Evolutionary conservation across 2,113 vertebrate species (phyloP).

Genomic region (Mobula hypostoma): DNA sequence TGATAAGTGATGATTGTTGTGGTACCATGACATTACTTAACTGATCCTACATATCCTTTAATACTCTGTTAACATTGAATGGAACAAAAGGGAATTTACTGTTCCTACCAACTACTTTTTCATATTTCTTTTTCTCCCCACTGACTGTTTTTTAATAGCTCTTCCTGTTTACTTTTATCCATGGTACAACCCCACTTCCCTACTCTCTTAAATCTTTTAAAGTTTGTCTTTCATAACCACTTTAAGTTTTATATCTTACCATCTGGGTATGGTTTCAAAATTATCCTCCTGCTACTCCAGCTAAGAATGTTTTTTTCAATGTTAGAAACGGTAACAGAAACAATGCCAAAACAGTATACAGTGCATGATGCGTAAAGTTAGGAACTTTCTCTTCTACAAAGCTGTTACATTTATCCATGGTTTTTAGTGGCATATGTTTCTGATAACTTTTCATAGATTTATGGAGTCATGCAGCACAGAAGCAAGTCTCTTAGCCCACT

Average conservation of each 20-base stretch:
- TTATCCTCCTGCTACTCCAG: not conserved
- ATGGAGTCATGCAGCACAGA: too few relatives aligned
- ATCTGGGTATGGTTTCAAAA: not conserved
- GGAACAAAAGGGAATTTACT: constrained; percentile 3
- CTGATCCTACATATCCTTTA: not conserved
- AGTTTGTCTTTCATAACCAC: not conserved
- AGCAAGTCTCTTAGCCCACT: too few relatives aligned
- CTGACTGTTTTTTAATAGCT: constrained; percentile 10
- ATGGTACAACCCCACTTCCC: not conserved
- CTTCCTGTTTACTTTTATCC: constrained; percentile 15
- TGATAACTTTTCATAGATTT: not conserved
- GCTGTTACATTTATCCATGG: not conserved
- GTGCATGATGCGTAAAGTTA: not conserved
- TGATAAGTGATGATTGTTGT: constrained; percentile 10
- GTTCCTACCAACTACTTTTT: not conserved
- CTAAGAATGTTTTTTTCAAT: not conserved
- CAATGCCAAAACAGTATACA: not conserved
- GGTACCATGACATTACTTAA: not conserved
- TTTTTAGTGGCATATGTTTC: not conserved
- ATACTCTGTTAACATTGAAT: not conserved
- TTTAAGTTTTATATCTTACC: constrained; percentile 4
- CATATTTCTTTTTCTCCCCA: not conserved
- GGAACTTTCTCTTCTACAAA: not conserved
- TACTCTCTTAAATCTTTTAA: not conserved
- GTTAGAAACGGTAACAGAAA: too few relatives aligned